Percentiles rank a stretch among this genome's conserved stretches.
phyloP scores from a whole-genome alignment of 2,797 vertebrate genomes.

The Crypturellus tataupa region DNA sequence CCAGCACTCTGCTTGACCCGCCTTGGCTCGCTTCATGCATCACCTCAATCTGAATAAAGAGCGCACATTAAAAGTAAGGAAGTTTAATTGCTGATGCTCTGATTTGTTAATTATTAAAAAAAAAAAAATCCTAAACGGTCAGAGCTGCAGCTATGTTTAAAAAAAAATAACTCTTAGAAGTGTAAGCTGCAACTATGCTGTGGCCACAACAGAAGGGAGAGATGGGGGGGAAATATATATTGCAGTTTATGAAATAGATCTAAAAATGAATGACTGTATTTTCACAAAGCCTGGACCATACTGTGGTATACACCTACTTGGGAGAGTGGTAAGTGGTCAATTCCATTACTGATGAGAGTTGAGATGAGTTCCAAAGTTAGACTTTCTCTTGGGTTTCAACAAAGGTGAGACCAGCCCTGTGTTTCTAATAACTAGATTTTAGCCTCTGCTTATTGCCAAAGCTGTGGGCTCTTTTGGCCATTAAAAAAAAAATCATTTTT shows the following conservation, averaged over 20 bases:
- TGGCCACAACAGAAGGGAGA: background rate
- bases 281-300: background rate
- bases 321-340: background rate
- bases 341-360: background rate
- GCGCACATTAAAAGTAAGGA: background rate
- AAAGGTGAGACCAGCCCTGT: background rate
- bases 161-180: background rate
- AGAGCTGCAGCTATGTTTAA: background rate
- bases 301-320: background rate
- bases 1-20: constrained; percentile 85
- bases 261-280: background rate
- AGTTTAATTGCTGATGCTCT: background rate
- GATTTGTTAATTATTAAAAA: background rate
- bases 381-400: background rate
- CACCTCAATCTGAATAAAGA: constrained; percentile 89
- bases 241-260: background rate
- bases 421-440: background rate
- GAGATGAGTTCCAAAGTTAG: background rate
- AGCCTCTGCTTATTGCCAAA: background rate
- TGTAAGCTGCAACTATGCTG: background rate
- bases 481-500: background rate
- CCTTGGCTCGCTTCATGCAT: constrained; percentile 91
- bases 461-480: background rate
- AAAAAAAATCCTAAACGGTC: background rate
- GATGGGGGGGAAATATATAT: background rate